Base-by-base conservation (phyloP, 2,888 invertebrate genomes). In the Hofmannophila pseudospretella region DNA sequence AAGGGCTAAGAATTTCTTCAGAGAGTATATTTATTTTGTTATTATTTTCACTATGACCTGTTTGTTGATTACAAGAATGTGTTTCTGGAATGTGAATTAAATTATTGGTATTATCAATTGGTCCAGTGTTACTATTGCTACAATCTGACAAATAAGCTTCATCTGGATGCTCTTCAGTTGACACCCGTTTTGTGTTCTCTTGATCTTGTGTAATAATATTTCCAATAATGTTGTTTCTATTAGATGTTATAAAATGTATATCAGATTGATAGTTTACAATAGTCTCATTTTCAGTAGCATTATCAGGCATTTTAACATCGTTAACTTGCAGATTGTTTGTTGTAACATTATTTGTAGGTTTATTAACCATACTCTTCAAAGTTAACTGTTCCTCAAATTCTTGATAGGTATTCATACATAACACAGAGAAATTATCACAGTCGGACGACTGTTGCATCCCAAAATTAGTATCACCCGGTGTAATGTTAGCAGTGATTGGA, bases 11-110 rank as follows among this genome's bases (percentile, higher is more conserved):
- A 38, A 61, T 59, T 52, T 70, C 55, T 47, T 76, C 60, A 14
- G 69, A 67, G 39, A 75, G 51, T 37, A 72, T 67, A 41, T 59
- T 59, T 7, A 71, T 61, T 57, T 67, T 59, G 32, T 48, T 55
- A 27, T 46, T 48, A 23, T 31, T 26, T 39, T 49, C 39, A 32
- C 8, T 37, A 35, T 34, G 13, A 16, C 16, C n/a, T 25, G 23
- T 27, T 11, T 31, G 22, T 27, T 12, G 7, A 13, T 36, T 34
- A 40, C 40, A 12, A 28, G 12, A 12, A 25, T 26, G n/a, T 34
- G 13, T 27, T 13, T 27, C 11, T 32, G 41, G 30, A 16, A 34
- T 32, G 33, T 23, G 7, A 36, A 12, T 38, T 9, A 28, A 31
- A 22, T 2, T 13, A 25, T 37, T 36, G 1, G 27, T 11, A 26